A percentile compares a stretch with the other conserved stretches of the same genome.
Conservation (phyloP, 2,797 vertebrate species). For the Cheracebus regulus region DNA sequence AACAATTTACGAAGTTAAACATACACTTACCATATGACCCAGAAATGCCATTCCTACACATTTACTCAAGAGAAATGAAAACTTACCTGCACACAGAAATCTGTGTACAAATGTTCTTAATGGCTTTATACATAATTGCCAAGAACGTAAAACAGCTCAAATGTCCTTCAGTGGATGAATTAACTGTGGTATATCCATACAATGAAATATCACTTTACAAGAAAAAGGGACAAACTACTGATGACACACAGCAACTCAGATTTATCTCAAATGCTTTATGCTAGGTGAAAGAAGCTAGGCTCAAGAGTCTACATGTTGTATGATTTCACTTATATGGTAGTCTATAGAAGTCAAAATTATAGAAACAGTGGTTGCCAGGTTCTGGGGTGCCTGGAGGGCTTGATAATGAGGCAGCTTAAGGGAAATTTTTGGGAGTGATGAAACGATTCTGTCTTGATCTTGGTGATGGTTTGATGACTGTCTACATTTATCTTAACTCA, state of each 20-base stretch:
- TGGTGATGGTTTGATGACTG: not conserved
- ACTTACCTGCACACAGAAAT: not conserved
- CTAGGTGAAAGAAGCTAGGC: not conserved
- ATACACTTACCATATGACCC: not conserved
- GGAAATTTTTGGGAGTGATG: not conserved
- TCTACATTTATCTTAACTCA: not conserved
- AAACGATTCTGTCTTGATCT: not conserved
- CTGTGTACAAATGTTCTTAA: not conserved
- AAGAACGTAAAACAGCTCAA: not conserved
- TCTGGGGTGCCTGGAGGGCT: not conserved
- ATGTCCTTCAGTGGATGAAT: not conserved
- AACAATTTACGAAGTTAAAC: not conserved
- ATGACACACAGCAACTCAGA: not conserved
- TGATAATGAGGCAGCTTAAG: not conserved
- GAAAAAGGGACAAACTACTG: not conserved
- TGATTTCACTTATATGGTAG: not conserved
- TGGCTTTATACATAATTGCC: not conserved
- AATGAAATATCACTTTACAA: not conserved
- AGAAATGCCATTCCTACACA: not conserved
- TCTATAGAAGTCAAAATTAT: slow-evolving; percentile 1
- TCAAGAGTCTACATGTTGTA: not conserved
- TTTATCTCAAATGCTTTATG: not conserved
- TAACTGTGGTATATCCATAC: not conserved
- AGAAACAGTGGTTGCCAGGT: not conserved
- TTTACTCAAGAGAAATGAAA: not conserved